Evolutionary conservation across 2,888 invertebrate species (phyloP), one percentile per base, ranked within the genome.

Genomic region (Drosophila pseudotakahashii): DNA sequence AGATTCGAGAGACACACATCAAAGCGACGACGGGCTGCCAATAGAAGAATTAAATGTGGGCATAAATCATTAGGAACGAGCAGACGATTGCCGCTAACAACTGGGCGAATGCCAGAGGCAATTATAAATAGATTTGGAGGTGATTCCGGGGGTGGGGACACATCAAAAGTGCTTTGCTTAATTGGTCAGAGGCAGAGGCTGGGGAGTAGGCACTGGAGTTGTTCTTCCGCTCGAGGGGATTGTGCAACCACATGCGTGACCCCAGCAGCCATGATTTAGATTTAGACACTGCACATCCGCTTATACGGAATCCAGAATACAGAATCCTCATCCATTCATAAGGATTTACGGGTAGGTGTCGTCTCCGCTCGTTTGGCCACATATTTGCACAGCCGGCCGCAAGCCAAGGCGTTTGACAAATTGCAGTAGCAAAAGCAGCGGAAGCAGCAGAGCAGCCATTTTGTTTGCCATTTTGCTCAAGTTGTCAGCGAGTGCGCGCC

Each of bases 381-480:
- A 79, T 73, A 79, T 82, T 82, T 88, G 86, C 85, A 73, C 55
- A 77, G 78, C 70, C 79, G 60, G 73, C 86, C 86, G 68, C 85
- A 82, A 77, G 84, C 81, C 78, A 86, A 76, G 78, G 73, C 81
- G 72, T 80, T 84, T 84, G 84, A 84, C 88, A 84, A 88, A 84
- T 84, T 86, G 87, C 79, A 73, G 48, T 50, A 45, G 42, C 58
- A 54, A 42, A 11, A 37, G 45, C 74, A 57, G 51, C 59, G 44
- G 55, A 32, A 26, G 23, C 14, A 26, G 13, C 41, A 34, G 11
- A 11, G 7, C 7, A 34, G 59, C 62, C 59, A 77, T 69, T 70
- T 68, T 84, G 79, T 84, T 84, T 84, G 89, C 89, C 79, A 76
- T 87, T 84, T 81, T 88, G 75, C 87, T 84, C 76, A 81, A 86